Percentiles rank a stretch among this genome's conserved stretches.
Conservation (phyloP, 2,888 invertebrate species). For the Meteorus cinctellus region DNA sequence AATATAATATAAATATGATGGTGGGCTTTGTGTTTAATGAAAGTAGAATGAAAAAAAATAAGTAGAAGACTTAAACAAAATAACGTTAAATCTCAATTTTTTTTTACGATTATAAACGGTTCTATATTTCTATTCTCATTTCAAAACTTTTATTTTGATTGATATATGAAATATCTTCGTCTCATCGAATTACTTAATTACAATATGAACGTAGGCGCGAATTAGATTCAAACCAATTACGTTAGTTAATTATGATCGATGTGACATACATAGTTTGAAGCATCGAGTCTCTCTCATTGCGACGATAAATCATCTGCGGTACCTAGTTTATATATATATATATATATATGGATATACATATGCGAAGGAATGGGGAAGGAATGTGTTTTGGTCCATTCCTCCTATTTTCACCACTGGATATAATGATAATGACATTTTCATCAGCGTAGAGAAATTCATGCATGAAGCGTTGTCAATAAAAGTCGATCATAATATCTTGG, state of each 20-base stretch:
- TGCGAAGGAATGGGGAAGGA: not conserved
- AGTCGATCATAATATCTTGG: no score
- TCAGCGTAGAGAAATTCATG: not conserved
- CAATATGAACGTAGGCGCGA: slow-evolving; percentile 41
- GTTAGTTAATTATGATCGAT: slow-evolving; percentile 55
- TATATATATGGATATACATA: not conserved
- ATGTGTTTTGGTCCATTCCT: not conserved
- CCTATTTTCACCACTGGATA: slow-evolving; percentile 7
- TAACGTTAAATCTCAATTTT: not conserved
- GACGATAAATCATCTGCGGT: slow-evolving; percentile 42
- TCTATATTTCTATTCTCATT: not conserved
- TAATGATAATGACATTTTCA: not conserved
- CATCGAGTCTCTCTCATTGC: slow-evolving; percentile 49
- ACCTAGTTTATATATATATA: not conserved
- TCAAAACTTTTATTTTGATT: no score
- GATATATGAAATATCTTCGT: not conserved
- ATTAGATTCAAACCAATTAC: slow-evolving; percentile 53
- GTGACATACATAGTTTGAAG: slow-evolving; percentile 48
- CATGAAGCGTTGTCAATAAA: no score
- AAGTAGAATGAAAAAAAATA: not conserved
- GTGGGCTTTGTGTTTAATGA: not conserved
- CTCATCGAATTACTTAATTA: not conserved
- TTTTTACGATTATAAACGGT: not conserved
- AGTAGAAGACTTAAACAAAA: not conserved
- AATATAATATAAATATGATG: not conserved